Conservation (phyloP, 2,113 vertebrate genomes). For the Naja naja region DNA sequence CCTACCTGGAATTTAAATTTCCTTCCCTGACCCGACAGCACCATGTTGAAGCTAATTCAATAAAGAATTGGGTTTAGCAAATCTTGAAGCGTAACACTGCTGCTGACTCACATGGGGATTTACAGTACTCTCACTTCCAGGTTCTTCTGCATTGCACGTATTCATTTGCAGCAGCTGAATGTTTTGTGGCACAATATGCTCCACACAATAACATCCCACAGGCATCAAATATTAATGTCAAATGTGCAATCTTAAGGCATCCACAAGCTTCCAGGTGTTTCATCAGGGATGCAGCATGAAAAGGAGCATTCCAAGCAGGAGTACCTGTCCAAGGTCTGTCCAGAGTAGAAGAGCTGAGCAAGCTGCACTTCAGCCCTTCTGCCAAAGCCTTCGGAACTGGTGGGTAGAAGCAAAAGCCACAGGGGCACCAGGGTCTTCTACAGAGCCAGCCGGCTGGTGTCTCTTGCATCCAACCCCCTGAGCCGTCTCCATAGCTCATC, state of each 20-base stretch:
- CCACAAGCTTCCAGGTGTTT: too few relatives aligned
- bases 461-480: not conserved
- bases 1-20: not conserved
- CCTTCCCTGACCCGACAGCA: not conserved
- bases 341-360: not conserved
- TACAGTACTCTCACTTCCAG: not conserved
- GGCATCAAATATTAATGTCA: not conserved
- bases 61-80: not conserved
- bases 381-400: not conserved
- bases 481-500: not conserved
- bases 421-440: not conserved
- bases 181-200: not conserved
- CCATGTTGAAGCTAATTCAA: not conserved
- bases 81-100: not conserved
- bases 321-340: not conserved
- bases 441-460: not conserved
- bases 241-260: not conserved
- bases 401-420: not conserved
- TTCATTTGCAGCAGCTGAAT: not conserved
- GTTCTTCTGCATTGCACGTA: not conserved
- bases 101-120: not conserved
- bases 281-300: not conserved
- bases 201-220: not conserved
- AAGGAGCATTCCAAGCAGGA: not conserved
- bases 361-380: not conserved